Percentiles rank a stretch among this genome's conserved stretches.
phyloP scores from a whole-genome alignment of 2,113 vertebrate genomes.

The Caretta caretta region DNA sequence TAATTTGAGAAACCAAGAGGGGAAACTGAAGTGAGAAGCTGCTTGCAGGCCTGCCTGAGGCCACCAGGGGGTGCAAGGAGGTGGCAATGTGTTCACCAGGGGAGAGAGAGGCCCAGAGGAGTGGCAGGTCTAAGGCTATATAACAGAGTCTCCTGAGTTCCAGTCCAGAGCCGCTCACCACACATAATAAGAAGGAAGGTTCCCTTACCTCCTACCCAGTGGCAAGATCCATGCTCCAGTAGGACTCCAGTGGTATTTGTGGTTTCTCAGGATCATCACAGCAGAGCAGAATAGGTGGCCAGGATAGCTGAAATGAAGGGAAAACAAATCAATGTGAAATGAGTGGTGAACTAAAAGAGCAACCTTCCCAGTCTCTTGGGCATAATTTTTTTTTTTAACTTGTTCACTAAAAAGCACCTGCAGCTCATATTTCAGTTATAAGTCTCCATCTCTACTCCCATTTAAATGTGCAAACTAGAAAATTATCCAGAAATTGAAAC shows the following conservation, averaged over 20 bases:
- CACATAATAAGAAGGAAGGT: rapidly evolving
- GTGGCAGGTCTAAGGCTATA: background rate
- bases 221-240: rapidly evolving
- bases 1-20: background rate
- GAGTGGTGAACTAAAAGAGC: background rate
- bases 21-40: background rate
- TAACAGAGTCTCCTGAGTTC: background rate
- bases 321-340: background rate
- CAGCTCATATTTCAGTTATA: background rate
- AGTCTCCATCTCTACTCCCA: background rate
- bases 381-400: background rate
- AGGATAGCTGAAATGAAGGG: background rate
- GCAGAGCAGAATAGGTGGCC: background rate
- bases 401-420: constrained; percentile 18
- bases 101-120: background rate
- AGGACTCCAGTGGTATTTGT: background rate
- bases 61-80: background rate
- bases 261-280: background rate
- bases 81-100: background rate
- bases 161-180: background rate
- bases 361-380: background rate
- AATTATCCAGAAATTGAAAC: background rate
- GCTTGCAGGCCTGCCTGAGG: background rate
- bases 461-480: background rate
- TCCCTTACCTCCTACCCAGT: rapidly evolving